Evolutionary conservation across 2,113 vertebrate species (phyloP), one percentile per base, ranked within the genome.

Genomic region (Hydropotes inermis): DNA sequence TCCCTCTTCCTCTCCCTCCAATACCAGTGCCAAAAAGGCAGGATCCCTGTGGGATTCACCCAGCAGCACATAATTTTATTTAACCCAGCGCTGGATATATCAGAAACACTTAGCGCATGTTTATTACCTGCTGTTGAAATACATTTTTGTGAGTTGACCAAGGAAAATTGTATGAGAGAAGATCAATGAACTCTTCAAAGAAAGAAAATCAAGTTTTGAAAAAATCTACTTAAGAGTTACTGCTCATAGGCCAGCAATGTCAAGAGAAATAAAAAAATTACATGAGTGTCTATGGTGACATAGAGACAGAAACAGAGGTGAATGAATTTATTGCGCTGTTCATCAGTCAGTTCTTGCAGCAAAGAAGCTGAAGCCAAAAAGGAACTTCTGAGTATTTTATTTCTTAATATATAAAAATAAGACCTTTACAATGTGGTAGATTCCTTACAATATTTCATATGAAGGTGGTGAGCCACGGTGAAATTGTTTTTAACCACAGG

Each of bases 21-120:
- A 17, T 25, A 28, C 67, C 83, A 23, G 12, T 30, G 21, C 23
- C 43, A 30, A 4, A 1, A 87, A 84, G 67, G 36, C 57, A 83
- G 50, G n/a, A 54, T 33, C 25, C n/a, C 57, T 2, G 7, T 1
- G 7, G 74, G 17, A 21, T 3, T 36, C 50, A 28, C 3, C 19
- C 39, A 23, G 21, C 57, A 74, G 33, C 64, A 36, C 12, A 4
- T 39, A n/a, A 30, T 2, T 5, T 15, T 14, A 25, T 11, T 33
- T 13, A 45, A 39, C 45, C 33, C 45, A 28, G 27, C 0, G 1
- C 19, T 1, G 1, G 60, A 60, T 21, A 7, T 10, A 3, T 0
- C 10, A 5, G 58, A 70, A 79, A 58, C 33, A 25, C 16, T 87
- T 12, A 19, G 15, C 5, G 2, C n/a, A 6, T 11, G 17, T 3